phyloP scores from a whole-genome alignment of 30 jellyfish, hydroid and myxozoan genomes.

The Mastigias papua region DNA sequence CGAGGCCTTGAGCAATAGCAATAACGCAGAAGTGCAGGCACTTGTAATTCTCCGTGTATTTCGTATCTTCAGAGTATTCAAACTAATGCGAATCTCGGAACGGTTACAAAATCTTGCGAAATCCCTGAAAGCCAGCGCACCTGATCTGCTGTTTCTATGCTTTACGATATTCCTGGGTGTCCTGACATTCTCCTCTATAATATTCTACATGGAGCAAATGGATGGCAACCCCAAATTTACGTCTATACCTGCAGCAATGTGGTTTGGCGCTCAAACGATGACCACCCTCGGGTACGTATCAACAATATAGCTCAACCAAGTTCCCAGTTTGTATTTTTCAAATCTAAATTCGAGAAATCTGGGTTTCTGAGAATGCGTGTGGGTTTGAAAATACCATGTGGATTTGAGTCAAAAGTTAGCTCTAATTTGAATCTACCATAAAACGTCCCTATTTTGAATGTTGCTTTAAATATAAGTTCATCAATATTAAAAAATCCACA shows the following conservation, averaged over 20 bases:
- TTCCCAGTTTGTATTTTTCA: not conserved
- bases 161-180: constrained; percentile 76
- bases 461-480: too few species aligned
- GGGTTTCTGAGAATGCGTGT: too few species aligned
- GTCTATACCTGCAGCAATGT: constrained; percentile 86
- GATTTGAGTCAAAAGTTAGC: too few species aligned
- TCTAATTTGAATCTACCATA: too few species aligned
- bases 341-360: too few species aligned
- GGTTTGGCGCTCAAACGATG: constrained; percentile 90
- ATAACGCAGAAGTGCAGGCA: constrained; percentile 72
- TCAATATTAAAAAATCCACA: too few species aligned
- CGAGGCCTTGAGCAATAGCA: constrained; percentile 48
- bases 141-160: constrained; percentile 76
- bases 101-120: constrained; percentile 67
- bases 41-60: constrained; percentile 76
- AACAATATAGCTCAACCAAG: too few species aligned
- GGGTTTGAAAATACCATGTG: too few species aligned
- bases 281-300: constrained; percentile 84
- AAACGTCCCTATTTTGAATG: too few species aligned
- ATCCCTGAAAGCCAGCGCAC: constrained; percentile 85
- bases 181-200: constrained; percentile 71
- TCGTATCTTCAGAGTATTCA: constrained; percentile 83
- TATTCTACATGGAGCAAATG: constrained; percentile 67
- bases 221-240: constrained; percentile 48
- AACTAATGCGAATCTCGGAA: constrained; percentile 83